Evolutionary conservation across 2,113 vertebrate genomes (phyloP).

Genomic region (Globicephala melas): DNA sequence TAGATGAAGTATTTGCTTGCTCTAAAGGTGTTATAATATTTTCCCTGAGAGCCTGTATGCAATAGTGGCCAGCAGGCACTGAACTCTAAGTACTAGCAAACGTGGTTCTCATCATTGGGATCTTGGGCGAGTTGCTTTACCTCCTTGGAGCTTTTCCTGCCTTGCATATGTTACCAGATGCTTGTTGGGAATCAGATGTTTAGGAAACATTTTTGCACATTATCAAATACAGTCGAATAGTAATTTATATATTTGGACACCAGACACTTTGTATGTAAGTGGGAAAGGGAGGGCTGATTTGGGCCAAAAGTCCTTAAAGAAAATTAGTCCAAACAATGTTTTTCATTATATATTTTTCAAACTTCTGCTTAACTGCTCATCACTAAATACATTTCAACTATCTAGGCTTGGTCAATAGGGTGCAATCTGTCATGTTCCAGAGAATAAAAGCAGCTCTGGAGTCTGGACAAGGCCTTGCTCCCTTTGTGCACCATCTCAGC

Average conservation of each 20-base stretch:
- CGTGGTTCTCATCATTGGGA: not conserved
- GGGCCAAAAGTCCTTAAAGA: not conserved
- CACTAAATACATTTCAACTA: not conserved
- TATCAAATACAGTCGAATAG: not conserved
- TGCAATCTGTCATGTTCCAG: constrained; percentile 4
- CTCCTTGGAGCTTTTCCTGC: not conserved
- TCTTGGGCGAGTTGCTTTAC: not conserved
- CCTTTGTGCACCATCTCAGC: not conserved
- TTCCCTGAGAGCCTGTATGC: not conserved
- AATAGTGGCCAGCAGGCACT: not conserved
- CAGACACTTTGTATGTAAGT: not conserved
- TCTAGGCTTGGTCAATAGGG: not conserved
- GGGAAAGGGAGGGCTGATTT: not conserved
- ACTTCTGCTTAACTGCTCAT: constrained; percentile 3
- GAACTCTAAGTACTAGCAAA: not conserved
- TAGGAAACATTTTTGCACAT: not conserved
- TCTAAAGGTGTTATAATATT: not conserved
- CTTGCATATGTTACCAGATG: not conserved
- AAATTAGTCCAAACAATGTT: not conserved
- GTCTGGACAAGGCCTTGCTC: not conserved
- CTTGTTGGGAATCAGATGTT: not conserved
- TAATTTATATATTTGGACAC: not conserved
- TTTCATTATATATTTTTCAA: not conserved
- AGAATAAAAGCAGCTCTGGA: not conserved
- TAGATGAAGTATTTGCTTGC: not conserved